Percentiles rank a stretch among this genome's conserved stretches.
Evolutionary conservation across 2,113 vertebrate species (phyloP).

Genomic region (Sterrhoptilus dennistouni): DNA sequence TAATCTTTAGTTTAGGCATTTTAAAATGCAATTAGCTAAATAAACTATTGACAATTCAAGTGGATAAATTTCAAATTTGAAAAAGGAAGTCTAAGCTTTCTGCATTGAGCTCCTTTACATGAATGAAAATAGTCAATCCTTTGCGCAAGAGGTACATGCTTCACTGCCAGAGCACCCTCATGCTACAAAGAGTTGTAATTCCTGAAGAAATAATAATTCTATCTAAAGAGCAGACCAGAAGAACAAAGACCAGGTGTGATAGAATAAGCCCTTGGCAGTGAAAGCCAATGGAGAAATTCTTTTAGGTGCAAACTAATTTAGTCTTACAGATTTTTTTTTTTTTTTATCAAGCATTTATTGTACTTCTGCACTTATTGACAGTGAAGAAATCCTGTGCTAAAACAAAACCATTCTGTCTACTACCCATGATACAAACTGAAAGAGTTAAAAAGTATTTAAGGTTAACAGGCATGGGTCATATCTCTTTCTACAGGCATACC

Average conservation of each 20-base stretch:
- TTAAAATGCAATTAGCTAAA: not conserved
- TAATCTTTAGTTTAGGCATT: not conserved
- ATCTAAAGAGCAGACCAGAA: not conserved
- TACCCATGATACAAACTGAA: not conserved
- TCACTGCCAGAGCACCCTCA: not conserved
- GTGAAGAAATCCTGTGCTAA: not conserved
- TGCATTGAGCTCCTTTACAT: not conserved
- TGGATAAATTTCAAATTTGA: not conserved
- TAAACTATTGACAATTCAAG: not conserved
- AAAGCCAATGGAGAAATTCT: not conserved
- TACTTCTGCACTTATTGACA: not conserved
- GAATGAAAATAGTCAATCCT: not conserved
- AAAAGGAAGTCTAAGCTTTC: not conserved
- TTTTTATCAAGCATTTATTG: not conserved
- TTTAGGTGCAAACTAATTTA: not conserved
- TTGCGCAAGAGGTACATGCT: not conserved
- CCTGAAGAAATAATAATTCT: not conserved
- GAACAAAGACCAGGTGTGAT: not conserved
- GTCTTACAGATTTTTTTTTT: not conserved
- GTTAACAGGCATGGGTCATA: not conserved
- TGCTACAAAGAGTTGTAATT: not conserved
- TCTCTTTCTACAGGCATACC: not conserved
- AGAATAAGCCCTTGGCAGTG: not conserved
- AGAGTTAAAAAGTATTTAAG: not conserved
- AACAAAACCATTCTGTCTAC: not conserved